phyloP scores from a whole-genome alignment of 1,140 invertebrate species.

The Acromyrmex heyeri region DNA sequence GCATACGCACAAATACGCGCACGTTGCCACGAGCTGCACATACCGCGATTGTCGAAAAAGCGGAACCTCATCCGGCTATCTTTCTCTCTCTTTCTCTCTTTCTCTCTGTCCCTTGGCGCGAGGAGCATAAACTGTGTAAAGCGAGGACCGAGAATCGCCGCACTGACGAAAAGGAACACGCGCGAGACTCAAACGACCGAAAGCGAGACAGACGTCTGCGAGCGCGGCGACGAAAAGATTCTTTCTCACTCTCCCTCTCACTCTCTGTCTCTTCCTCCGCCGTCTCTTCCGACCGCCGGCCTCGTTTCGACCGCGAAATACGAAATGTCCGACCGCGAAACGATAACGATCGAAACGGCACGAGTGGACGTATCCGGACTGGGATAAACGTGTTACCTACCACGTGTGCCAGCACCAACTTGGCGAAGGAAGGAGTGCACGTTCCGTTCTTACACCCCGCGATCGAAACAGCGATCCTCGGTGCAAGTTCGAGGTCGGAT shows the following conservation, averaged over 20 bases:
- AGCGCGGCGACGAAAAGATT: not conserved
- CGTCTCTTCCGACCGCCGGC: not conserved
- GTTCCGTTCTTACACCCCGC: not conserved
- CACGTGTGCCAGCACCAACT: constrained; percentile 65
- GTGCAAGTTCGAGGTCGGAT: constrained; percentile 48
- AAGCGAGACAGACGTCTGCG: too few relatives aligned
- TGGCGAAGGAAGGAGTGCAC: constrained; percentile 40
- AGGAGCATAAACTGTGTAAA: too few relatives aligned
- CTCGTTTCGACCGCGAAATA: constrained; percentile 78
- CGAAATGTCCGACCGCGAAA: constrained; percentile 63
- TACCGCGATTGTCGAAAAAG: constrained; percentile 16
- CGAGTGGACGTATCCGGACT: constrained; percentile 58
- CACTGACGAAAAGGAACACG: not conserved
- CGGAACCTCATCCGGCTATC: not conserved
- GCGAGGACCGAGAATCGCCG: not conserved
- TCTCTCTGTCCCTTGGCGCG: not conserved
- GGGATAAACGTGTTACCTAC: constrained; percentile 33
- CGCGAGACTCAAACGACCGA: not conserved
- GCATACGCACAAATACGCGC: not conserved
- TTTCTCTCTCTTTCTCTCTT: too few relatives aligned
- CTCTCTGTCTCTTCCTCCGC: too few relatives aligned
- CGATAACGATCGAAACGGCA: constrained; percentile 24
- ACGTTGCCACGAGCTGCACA: constrained; percentile 27
- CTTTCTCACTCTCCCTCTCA: not conserved
- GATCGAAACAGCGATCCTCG: constrained; percentile 20